These are phyloP conservation scores for Alces alces DNA, from an alignment of 2,113 vertebrate genomes.

Conservation along the genomic window DNA sequence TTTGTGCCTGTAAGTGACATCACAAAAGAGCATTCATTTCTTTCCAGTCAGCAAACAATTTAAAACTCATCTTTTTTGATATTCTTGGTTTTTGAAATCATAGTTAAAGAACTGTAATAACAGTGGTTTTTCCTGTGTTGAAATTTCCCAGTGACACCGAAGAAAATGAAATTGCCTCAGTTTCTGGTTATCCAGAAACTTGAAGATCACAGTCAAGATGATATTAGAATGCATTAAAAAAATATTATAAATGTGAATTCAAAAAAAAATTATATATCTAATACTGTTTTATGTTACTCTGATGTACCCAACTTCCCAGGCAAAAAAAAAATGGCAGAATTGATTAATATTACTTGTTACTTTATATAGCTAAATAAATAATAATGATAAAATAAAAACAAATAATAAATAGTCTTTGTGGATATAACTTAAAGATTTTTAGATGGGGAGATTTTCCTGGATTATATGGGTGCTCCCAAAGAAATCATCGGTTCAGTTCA, in stretches of 20 bases:
- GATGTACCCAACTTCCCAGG: not conserved
- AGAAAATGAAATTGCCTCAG: not conserved
- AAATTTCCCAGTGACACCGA: not conserved
- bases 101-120: not conserved
- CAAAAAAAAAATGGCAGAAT: not conserved
- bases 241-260: not conserved
- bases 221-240: not conserved
- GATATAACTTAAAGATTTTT: not conserved
- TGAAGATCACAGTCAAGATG: not conserved
- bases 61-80: not conserved
- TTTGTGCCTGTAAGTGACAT: not conserved
- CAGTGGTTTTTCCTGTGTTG: not conserved
- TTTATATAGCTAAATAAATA: not conserved
- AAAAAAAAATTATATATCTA: not conserved
- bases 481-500: not conserved
- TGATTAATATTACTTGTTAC: not conserved
- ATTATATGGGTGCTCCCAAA: not conserved
- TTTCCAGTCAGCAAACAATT: not conserved
- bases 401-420: not conserved
- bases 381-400: not conserved
- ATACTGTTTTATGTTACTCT: not conserved
- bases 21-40: not conserved
- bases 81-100: not conserved
- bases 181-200: not conserved
- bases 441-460: not conserved